phyloP scores from a whole-genome alignment of 2,797 vertebrate species.

The Sebastes elongatus region DNA sequence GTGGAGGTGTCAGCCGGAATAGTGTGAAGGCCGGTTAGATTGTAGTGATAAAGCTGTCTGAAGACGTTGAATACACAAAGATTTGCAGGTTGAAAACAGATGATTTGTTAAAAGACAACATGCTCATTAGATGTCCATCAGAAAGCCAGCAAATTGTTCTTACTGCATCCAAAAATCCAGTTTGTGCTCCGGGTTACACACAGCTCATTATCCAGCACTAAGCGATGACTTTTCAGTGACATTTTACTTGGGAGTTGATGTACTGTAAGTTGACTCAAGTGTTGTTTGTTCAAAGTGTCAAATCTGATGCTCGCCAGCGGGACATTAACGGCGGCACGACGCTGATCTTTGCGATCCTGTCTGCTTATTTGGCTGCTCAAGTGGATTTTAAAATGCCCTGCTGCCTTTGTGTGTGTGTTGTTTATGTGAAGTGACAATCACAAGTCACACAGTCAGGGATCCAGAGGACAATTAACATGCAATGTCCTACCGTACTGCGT shows the following conservation, averaged over 20 bases:
- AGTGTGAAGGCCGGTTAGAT: neutral
- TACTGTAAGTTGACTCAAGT: slow-evolving; percentile 33
- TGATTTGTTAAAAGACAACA: neutral
- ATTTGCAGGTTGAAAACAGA: neutral
- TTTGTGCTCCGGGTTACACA: neutral
- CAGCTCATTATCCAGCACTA: neutral
- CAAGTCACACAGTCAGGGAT: neutral
- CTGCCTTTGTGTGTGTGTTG: neutral
- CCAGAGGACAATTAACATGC: neutral
- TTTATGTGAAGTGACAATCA: neutral
- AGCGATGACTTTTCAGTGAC: slow-evolving; percentile 29
- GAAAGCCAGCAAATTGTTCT: neutral
- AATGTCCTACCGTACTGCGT: too few species aligned
- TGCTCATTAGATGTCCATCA: neutral
- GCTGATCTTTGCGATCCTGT: slow-evolving; percentile 5
- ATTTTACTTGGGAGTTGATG: slow-evolving; percentile 29
- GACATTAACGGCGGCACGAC: neutral
- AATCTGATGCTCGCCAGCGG: neutral
- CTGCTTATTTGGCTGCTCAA: neutral
- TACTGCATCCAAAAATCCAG: neutral
- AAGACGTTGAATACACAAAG: neutral
- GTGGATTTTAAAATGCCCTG: neutral
- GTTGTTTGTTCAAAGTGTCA: slow-evolving; percentile 37
- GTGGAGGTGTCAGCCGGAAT: neutral
- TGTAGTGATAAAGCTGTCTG: neutral